phyloP scores from a whole-genome alignment of 35 echinoderm and acorn worm genomes.

The Patiria miniata region DNA sequence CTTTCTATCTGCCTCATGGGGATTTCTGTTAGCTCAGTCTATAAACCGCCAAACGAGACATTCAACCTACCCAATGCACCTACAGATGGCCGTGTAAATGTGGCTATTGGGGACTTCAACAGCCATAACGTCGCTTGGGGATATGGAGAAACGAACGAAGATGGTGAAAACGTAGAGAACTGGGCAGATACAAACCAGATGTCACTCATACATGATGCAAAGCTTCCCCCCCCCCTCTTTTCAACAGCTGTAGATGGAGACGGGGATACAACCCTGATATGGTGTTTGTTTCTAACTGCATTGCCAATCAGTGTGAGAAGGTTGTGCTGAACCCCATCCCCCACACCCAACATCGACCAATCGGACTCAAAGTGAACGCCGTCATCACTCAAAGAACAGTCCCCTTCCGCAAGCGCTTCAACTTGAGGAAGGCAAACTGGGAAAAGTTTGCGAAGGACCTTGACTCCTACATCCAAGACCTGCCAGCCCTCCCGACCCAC shows the following conservation, averaged over 20 bases:
- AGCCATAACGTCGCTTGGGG: constrained; percentile 26
- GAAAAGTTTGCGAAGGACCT: constrained; percentile 1
- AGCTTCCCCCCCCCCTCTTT: constrained; percentile 44
- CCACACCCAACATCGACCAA: constrained; percentile 52
- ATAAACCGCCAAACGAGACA: background rate
- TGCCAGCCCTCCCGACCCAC: constrained; percentile 10
- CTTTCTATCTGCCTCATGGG: background rate
- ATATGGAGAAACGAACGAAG: constrained; percentile 36
- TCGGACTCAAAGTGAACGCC: constrained; percentile 42
- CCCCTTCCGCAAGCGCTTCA: constrained; percentile 42
- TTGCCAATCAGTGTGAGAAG: constrained; percentile 35
- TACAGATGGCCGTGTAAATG: constrained; percentile 25
- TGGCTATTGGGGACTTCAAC: constrained; percentile 41
- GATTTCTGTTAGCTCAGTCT: constrained; percentile 20
- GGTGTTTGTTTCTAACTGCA: constrained; percentile 13
- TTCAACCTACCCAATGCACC: background rate
- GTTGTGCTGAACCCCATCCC: constrained; percentile 34
- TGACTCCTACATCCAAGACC: constrained; percentile 22
- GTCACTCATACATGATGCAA: constrained; percentile 49
- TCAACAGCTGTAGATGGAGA: constrained; percentile 52
- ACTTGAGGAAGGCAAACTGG: constrained; percentile 62
- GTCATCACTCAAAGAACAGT: constrained; percentile 2
- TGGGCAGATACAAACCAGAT: constrained; percentile 47
- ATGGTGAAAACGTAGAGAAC: constrained; percentile 31
- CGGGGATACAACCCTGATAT: constrained; percentile 47